Conservation (phyloP, 2,113 vertebrate species). For the Tupaia tana region DNA sequence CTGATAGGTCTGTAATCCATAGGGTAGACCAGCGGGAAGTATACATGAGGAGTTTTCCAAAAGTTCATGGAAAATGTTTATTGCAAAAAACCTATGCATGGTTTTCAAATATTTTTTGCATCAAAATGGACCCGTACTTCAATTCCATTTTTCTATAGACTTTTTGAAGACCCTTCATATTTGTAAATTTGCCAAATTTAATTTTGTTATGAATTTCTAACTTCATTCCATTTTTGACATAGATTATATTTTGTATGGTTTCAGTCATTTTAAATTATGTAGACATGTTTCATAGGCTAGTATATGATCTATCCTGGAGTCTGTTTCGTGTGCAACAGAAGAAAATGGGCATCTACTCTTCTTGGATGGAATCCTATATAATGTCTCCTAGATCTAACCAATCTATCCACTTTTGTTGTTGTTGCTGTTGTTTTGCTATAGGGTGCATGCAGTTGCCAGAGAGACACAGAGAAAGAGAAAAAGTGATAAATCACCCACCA, state of each 20-base stretch:
- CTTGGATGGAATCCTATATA: background rate
- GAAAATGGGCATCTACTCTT: background rate
- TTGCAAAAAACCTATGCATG: too few relatives aligned
- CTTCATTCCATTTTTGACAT: background rate
- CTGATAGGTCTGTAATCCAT: background rate
- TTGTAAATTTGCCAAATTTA: background rate
- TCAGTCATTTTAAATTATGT: background rate
- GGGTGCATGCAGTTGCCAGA: too few relatives aligned
- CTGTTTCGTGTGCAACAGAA: background rate
- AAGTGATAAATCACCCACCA: too few relatives aligned
- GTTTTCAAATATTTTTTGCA: too few relatives aligned
- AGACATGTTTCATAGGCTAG: background rate
- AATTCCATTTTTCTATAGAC: too few relatives aligned
- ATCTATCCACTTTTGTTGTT: background rate
- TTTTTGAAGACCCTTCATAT: background rate
- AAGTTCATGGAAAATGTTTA: too few relatives aligned
- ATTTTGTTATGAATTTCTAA: background rate
- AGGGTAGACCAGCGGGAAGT: background rate
- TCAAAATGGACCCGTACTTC: too few relatives aligned
- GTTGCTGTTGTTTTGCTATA: too few relatives aligned
- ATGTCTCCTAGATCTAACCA: background rate
- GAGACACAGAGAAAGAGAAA: too few relatives aligned
- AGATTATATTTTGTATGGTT: background rate
- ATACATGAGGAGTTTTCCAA: too few relatives aligned
- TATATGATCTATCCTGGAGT: background rate